Percentiles rank a stretch among this genome's conserved stretches.
Evolutionary conservation across 2,888 invertebrate genomes (phyloP).

Genomic region (Cartodere bifasciata): DNA sequence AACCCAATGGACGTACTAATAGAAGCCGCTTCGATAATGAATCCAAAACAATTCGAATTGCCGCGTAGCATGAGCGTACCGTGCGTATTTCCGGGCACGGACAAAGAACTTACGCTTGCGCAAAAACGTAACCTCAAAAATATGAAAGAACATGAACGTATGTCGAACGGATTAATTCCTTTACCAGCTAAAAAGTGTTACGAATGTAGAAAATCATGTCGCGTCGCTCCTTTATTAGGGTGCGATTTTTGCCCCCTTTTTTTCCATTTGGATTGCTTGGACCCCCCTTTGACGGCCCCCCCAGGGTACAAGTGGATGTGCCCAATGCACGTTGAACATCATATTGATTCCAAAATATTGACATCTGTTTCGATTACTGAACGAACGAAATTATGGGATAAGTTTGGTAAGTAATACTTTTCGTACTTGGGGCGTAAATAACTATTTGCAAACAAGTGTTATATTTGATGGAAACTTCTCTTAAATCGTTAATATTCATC

Average conservation of each 20-base stretch:
- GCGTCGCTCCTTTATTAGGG: slow-evolving; percentile 69
- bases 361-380: slow-evolving; percentile 76
- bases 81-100: slow-evolving; percentile 69
- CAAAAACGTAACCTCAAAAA: slow-evolving; percentile 15
- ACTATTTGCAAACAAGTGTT: too few relatives aligned
- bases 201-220: slow-evolving; percentile 74
- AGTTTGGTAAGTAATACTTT: too few relatives aligned
- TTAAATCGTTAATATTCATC: too few relatives aligned
- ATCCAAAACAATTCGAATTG: slow-evolving; percentile 82
- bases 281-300: slow-evolving; percentile 80
- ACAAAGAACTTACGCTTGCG: too few relatives aligned
- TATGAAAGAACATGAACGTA: slow-evolving; percentile 21
- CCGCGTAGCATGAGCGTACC: slow-evolving; percentile 68
- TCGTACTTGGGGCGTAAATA: too few relatives aligned
- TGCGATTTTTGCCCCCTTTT: slow-evolving; percentile 89
- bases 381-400: slow-evolving; percentile 78
- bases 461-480: too few relatives aligned
- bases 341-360: slow-evolving; percentile 70
- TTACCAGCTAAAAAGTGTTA: slow-evolving; percentile 76
- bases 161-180: slow-evolving; percentile 52
- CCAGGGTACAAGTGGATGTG: slow-evolving; percentile 96
- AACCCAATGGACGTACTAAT: slow-evolving; percentile 68
- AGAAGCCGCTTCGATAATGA: slow-evolving; percentile 69
- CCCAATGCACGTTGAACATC: slow-evolving; percentile 89
- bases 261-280: slow-evolving; percentile 88